Conservation (phyloP, 1,140 invertebrate species). For the Tribolium madens region DNA sequence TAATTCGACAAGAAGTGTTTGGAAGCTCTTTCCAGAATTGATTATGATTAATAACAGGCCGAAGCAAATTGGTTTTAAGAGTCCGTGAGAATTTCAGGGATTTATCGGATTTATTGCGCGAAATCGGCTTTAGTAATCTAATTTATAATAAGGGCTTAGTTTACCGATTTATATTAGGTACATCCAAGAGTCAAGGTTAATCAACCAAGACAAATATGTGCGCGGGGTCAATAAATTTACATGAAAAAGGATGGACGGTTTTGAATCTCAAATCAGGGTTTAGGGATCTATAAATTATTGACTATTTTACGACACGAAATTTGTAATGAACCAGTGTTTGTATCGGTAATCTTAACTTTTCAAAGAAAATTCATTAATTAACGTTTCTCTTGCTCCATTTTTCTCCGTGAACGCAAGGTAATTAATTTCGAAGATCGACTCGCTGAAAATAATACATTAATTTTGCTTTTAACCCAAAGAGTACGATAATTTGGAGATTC, state of each 20-base stretch:
- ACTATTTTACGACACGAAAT: neutral
- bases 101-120: neutral
- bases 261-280: conserved; percentile 16
- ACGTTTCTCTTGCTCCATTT: neutral
- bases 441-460: neutral
- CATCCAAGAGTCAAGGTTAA: conserved; percentile 20
- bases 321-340: neutral
- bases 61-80: too few relatives aligned
- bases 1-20: conserved; percentile 23
- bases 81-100: too few relatives aligned
- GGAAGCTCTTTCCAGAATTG: conserved; percentile 5
- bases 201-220: conserved; percentile 29
- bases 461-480: neutral
- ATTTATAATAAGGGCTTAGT: too few relatives aligned
- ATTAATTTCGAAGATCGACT: conserved; percentile 2
- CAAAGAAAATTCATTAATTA: conserved; percentile 25
- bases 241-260: conserved; percentile 30
- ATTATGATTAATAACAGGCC: conserved; percentile 19
- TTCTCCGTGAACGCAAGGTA: neutral
- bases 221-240: conserved; percentile 32
- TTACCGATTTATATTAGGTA: conserved; percentile 6
- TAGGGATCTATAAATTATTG: neutral
- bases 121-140: too few relatives aligned
- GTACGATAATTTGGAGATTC: conserved; percentile 4
- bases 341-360: neutral